These are phyloP conservation scores for Heliopora coerulea DNA, from an alignment of 92 coral and sea anemone species.

Conservation along the genomic window DNA sequence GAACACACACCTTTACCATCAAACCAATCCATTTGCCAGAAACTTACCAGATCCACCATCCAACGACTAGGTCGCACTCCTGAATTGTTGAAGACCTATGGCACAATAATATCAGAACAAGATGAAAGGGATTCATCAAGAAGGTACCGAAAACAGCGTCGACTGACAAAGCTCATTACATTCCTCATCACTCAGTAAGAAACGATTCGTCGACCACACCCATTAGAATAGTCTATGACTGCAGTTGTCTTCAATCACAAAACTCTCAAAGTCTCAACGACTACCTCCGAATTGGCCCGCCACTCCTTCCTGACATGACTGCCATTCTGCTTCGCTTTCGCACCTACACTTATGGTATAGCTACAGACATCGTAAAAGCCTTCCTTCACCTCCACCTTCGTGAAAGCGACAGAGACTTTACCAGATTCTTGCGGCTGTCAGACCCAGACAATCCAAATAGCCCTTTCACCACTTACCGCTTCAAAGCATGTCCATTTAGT, in stretches of 20 bases:
- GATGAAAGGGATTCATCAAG: no score
- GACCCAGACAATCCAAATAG: slow-evolving; percentile 47
- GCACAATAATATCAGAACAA: no score
- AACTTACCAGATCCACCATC: no score
- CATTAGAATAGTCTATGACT: slow-evolving; percentile 50
- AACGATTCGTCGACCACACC: slow-evolving; percentile 58
- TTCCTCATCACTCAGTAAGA: no score
- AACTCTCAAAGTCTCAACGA: slow-evolving; percentile 52
- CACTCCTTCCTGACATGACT: slow-evolving; percentile 42
- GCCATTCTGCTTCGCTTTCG: slow-evolving; percentile 49
- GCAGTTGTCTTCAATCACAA: no score
- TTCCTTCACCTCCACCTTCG: slow-evolving; percentile 50
- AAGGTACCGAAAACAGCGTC: no score
- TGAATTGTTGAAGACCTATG: no score
- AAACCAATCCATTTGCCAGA: slow-evolving; percentile 21
- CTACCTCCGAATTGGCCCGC: slow-evolving; percentile 51
- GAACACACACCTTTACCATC: slow-evolving; percentile 43
- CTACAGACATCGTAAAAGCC: slow-evolving; percentile 59
- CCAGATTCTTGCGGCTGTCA: slow-evolving; percentile 52
- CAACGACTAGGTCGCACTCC: no score
- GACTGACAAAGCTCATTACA: no score
- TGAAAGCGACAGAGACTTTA: slow-evolving; percentile 54
- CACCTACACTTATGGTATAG: slow-evolving; percentile 41
- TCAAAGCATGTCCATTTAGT: slow-evolving; percentile 40
- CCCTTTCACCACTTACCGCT: slow-evolving; percentile 46